Conservation (phyloP, 2,888 invertebrate species). For the Philhelius pedissequus region DNA sequence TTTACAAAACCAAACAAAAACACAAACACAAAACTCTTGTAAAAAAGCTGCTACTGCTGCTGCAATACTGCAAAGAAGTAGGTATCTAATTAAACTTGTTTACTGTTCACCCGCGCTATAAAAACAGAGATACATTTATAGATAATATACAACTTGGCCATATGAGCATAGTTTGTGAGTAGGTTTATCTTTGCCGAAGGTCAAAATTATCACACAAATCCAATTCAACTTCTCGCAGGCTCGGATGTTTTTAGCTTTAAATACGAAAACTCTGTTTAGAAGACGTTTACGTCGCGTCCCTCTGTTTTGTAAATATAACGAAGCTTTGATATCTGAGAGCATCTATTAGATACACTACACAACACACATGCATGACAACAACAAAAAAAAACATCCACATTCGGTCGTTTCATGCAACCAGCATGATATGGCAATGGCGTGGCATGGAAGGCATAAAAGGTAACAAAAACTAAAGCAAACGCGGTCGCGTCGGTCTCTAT, state of each 20-base stretch:
- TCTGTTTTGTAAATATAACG: background rate
- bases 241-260: background rate
- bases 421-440: background rate
- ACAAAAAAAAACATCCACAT: background rate
- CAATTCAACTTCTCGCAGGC: slow-evolving; percentile 1
- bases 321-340: slow-evolving; percentile 39
- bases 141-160: background rate
- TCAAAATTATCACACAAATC: slow-evolving; percentile 31
- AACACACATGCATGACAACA: slow-evolving; percentile 29
- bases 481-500: background rate
- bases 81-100: slow-evolving; percentile 56
- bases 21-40: background rate
- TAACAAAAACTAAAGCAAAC: background rate
- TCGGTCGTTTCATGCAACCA: background rate
- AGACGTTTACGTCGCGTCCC: background rate
- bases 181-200: slow-evolving; percentile 47
- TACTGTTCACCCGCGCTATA: slow-evolving; percentile 26
- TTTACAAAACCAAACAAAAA: background rate
- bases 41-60: slow-evolving; percentile 17
- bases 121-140: background rate
- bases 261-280: background rate
- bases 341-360: slow-evolving; percentile 39
- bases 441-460: background rate
- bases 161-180: background rate
- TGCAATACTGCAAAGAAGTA: background rate